A percentile compares a stretch with the other conserved stretches of the same genome.
These are phyloP conservation scores for Apis florea DNA, from an alignment of 1,140 invertebrate genomes.

Conservation along the genomic window DNA sequence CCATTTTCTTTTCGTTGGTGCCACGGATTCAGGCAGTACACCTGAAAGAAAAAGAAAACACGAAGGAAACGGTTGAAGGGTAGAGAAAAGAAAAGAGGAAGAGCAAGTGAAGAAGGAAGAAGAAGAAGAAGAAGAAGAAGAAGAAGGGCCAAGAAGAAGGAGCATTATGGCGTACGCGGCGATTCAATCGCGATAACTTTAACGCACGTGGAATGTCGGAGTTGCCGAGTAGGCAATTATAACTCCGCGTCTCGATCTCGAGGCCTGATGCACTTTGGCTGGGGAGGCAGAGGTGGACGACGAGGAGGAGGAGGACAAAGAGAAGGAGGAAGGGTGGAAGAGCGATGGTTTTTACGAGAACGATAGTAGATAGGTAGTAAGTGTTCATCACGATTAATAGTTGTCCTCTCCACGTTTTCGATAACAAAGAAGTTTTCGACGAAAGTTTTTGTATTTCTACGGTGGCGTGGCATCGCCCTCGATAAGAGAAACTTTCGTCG, in stretches of 20 bases:
- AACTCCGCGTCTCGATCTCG: constrained; percentile 57
- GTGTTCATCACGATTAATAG: constrained; percentile 55
- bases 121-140: constrained; percentile 13
- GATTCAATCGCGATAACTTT: constrained; percentile 67
- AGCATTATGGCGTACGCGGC: constrained; percentile 59
- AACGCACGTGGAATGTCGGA: constrained; percentile 64
- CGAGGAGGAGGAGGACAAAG: constrained; percentile 14
- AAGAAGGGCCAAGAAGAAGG: constrained; percentile 49
- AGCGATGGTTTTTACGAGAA: constrained; percentile 49
- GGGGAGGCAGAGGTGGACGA: constrained; percentile 30
- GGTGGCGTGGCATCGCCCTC: too few species aligned
- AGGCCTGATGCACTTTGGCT: constrained; percentile 52
- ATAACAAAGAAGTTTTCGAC: constrained; percentile 31
- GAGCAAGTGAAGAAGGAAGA: background rate
- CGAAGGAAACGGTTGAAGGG: background rate
- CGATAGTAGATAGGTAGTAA: constrained; percentile 46
- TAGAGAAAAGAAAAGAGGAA: background rate
- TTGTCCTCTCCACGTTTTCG: constrained; percentile 31
- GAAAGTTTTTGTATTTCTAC: constrained; percentile 12
- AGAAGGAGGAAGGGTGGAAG: constrained; percentile 7
- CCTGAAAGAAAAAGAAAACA: constrained; percentile 3
- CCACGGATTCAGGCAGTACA: constrained; percentile 19
- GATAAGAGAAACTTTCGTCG: background rate
- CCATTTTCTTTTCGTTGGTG: constrained; percentile 36
- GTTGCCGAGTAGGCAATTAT: constrained; percentile 67